phyloP scores from a whole-genome alignment of 2,113 vertebrate species.

The Hirundichthys speculiger region DNA sequence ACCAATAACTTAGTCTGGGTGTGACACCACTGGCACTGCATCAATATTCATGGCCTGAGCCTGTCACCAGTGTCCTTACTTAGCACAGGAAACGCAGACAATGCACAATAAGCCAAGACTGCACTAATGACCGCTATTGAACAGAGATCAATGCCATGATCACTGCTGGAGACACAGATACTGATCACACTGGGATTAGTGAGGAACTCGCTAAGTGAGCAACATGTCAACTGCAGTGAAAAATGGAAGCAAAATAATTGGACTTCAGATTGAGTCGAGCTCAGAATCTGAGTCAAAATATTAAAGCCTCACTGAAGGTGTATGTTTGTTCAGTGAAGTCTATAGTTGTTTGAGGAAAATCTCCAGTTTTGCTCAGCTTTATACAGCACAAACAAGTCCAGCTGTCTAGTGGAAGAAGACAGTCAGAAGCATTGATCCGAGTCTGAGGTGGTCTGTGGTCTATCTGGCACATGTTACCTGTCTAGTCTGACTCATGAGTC shows the following conservation, averaged over 20 bases:
- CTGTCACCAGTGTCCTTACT: slow-evolving; percentile 41
- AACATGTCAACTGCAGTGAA: slow-evolving; percentile 4
- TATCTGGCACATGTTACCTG: slow-evolving; percentile 25
- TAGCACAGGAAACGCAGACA: slow-evolving; percentile 1
- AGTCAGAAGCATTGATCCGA: slow-evolving; percentile 44
- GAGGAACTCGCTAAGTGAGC: slow-evolving; percentile 3
- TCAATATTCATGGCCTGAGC: slow-evolving; percentile 62
- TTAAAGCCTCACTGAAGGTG: background rate
- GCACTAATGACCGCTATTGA: slow-evolving; percentile 58
- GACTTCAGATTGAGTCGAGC: slow-evolving; percentile 7
- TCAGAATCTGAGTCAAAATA: background rate
- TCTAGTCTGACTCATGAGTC: slow-evolving; percentile 46
- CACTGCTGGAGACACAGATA: slow-evolving; percentile 41
- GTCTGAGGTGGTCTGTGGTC: slow-evolving; percentile 47
- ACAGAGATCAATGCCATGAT: slow-evolving; percentile 58
- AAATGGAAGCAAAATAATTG: background rate
- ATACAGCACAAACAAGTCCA: background rate
- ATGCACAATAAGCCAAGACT: background rate
- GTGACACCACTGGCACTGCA: slow-evolving; percentile 55
- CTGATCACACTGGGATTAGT: slow-evolving; percentile 44
- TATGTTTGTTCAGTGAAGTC: background rate
- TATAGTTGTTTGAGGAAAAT: background rate
- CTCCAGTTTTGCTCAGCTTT: slow-evolving; percentile 13
- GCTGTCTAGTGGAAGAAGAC: slow-evolving; percentile 5
- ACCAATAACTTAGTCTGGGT: slow-evolving; percentile 61